Evolutionary conservation across 64 coral and sea anemone species (phyloP).

Genomic region (Anthopleura sola): DNA sequence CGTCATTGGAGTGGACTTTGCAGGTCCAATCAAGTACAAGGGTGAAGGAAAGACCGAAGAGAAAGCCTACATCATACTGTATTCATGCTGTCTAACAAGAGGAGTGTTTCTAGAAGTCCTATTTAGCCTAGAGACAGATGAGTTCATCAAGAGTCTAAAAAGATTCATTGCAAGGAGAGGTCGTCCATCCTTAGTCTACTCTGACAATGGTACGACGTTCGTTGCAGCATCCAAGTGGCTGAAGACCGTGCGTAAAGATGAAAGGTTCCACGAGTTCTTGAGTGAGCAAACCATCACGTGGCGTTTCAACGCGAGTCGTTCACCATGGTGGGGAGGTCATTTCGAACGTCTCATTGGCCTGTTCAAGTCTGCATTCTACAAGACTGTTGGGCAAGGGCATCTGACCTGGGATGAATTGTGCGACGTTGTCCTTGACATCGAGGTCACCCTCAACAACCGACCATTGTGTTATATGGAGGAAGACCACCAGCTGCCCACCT

Average conservation of each 20-base stretch:
- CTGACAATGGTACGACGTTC: conserved; percentile 56
- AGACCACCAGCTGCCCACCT: conserved; percentile 24
- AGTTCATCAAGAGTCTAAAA: conserved; percentile 38
- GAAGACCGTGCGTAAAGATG: conserved; percentile 13
- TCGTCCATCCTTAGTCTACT: conserved; percentile 29
- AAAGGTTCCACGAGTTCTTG: conserved; percentile 1
- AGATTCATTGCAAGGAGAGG: conserved; percentile 29
- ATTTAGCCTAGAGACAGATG: not conserved
- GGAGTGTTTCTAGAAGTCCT: conserved; percentile 47
- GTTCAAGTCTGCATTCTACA: conserved; percentile 47
- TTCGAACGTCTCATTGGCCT: conserved; percentile 48
- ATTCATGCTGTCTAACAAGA: conserved; percentile 33
- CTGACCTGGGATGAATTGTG: conserved; percentile 40
- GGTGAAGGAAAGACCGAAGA: not conserved
- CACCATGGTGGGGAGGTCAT: conserved; percentile 49
- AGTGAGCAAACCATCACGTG: conserved; percentile 27
- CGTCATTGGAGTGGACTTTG: conserved; percentile 46
- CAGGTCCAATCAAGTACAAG: conserved; percentile 55
- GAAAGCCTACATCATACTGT: conserved; percentile 40
- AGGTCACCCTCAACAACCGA: conserved; percentile 29
- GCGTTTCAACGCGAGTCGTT: conserved; percentile 44
- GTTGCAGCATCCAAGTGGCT: conserved; percentile 41
- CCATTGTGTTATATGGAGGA: conserved; percentile 46
- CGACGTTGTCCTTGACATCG: conserved; percentile 35
- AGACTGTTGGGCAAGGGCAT: conserved; percentile 31